Evolutionary conservation across 1,140 invertebrate species (phyloP).

Genomic region (Aphaenogaster floridana): DNA sequence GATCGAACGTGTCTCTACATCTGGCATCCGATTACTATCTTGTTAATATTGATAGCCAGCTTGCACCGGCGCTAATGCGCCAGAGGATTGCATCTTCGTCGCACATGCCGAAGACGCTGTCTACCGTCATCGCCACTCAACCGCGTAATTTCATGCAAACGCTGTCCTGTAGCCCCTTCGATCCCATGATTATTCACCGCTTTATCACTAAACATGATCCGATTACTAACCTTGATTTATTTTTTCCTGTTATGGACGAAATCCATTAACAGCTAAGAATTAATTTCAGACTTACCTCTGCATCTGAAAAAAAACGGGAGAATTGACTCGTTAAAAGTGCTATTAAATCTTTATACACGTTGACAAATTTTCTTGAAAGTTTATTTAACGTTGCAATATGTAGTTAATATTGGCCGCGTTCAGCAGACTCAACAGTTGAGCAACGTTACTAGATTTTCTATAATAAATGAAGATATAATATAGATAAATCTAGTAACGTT

Average conservation of each 20-base stretch:
- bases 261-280: neutral
- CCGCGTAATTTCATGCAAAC: slow-evolving; percentile 66
- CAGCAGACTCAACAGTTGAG: no score
- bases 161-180: slow-evolving; percentile 7
- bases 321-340: neutral
- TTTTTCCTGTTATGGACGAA: neutral
- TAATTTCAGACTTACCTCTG: neutral
- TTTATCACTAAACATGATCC: slow-evolving; percentile 30
- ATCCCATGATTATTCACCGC: slow-evolving; percentile 67
- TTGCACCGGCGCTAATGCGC: slow-evolving; percentile 76
- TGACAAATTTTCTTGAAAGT: neutral
- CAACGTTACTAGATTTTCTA: no score
- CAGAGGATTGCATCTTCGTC: slow-evolving; percentile 61
- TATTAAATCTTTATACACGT: neutral
- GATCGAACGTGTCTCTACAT: slow-evolving; percentile 66
- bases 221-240: slow-evolving; percentile 46
- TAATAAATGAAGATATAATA: no score
- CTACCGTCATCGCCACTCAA: slow-evolving; percentile 42
- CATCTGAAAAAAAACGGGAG: neutral
- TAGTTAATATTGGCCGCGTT: neutral
- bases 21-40: slow-evolving; percentile 74
- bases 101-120: slow-evolving; percentile 39
- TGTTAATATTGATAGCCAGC: slow-evolving; percentile 80
- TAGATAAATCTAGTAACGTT: no score
- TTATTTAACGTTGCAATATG: neutral